phyloP scores from a whole-genome alignment of 2,113 vertebrate genomes.

The Spizaetus ornatus region DNA sequence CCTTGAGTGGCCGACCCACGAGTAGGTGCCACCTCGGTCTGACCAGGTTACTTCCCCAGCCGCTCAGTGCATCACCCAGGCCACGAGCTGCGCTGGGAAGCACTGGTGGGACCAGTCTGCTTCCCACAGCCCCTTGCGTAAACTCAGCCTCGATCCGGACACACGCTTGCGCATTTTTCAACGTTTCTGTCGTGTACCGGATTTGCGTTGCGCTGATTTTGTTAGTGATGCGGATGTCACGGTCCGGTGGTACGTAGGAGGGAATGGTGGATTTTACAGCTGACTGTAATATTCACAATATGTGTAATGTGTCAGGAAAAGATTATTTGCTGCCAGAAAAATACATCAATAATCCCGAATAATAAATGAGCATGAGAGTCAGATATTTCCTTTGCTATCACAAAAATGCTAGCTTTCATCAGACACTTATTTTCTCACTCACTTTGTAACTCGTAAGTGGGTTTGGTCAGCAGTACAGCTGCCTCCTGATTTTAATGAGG shows the following conservation, averaged over 20 bases:
- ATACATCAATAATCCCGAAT: conserved; percentile 17
- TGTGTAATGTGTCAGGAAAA: conserved; percentile 5
- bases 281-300: conserved; percentile 30
- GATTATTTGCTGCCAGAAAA: conserved; percentile 45
- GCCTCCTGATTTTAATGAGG: neutral
- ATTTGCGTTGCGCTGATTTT: conserved; percentile 2
- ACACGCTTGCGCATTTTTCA: neutral
- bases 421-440: neutral
- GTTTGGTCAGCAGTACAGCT: conserved; percentile 14
- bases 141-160: neutral
- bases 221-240: conserved; percentile 16
- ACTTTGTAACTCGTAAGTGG: neutral
- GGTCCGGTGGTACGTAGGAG: neutral
- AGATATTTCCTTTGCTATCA: conserved; percentile 20
- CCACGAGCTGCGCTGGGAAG: neutral
- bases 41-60: neutral
- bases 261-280: conserved; percentile 34
- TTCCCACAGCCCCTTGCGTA: neutral
- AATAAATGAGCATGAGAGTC: neutral
- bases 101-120: neutral
- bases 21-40: neutral
- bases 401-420: conserved; percentile 13
- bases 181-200: rapidly evolving
- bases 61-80: neutral
- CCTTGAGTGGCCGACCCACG: neutral